phyloP scores from a whole-genome alignment of 2,888 invertebrate species.

The Ganaspis brasiliensis region DNA sequence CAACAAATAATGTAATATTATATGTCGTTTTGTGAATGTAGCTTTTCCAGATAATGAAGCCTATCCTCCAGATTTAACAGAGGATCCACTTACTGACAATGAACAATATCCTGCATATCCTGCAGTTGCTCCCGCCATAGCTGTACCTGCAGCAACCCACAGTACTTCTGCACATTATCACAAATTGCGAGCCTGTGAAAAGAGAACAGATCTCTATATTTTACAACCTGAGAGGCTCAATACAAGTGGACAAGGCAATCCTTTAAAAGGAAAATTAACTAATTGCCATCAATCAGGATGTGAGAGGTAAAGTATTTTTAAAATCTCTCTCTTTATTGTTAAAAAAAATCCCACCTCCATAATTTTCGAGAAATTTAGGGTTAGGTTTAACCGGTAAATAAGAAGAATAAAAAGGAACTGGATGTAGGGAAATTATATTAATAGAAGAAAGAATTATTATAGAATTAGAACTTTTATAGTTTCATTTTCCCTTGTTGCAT shows the following conservation, averaged over 20 bases:
- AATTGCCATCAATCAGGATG: constrained; percentile 94
- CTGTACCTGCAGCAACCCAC: constrained; percentile 75
- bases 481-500: no score
- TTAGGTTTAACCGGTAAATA: no score
- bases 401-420: no score
- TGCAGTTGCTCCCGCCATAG: constrained; percentile 74
- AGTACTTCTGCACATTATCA: constrained; percentile 84
- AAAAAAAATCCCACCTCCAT: no score
- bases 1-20: not conserved
- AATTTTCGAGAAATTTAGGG: no score
- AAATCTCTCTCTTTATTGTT: no score
- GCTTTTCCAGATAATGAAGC: constrained; percentile 70
- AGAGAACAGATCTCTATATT: constrained; percentile 93
- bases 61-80: constrained; percentile 79
- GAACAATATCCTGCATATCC: constrained; percentile 79
- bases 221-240: constrained; percentile 91
- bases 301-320: constrained; percentile 85
- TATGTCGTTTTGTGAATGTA: not conserved
- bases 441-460: no score
- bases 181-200: constrained; percentile 88
- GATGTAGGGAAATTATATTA: no score
- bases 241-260: constrained; percentile 89
- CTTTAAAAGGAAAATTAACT: constrained; percentile 92
- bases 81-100: constrained; percentile 77
- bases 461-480: no score